Percentiles rank a stretch among this genome's conserved stretches.
Conservation (phyloP, 2,888 invertebrate genomes). For the Timema cristinae region DNA sequence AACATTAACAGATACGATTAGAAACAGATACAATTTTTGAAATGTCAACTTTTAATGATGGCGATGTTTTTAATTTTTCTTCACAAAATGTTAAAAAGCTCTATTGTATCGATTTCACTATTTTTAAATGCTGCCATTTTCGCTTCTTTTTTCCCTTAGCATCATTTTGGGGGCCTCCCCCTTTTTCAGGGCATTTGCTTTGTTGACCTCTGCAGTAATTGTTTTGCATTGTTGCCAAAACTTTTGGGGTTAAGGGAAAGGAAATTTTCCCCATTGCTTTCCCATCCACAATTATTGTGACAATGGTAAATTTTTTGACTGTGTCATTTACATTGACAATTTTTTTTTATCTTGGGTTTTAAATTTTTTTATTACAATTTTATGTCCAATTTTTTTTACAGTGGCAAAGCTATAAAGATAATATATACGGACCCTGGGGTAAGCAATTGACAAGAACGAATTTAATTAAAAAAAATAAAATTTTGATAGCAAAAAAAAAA, state of each 20-base stretch:
- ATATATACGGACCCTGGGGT: slow-evolving; percentile 85
- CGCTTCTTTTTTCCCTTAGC: slow-evolving; percentile 91
- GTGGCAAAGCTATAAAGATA: slow-evolving; percentile 78
- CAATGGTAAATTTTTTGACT: slow-evolving; percentile 44
- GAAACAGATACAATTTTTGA: slow-evolving; percentile 97
- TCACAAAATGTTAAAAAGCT: slow-evolving; percentile 79
- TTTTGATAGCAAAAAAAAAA: slow-evolving; percentile 38
- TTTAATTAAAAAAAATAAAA: slow-evolving; percentile 57
- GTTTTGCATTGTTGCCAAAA: slow-evolving; percentile 86
- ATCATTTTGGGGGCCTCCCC: slow-evolving; percentile 82
- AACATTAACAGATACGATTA: slow-evolving; percentile 92
- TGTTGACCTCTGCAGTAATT: slow-evolving; percentile 85
- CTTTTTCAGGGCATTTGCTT: slow-evolving; percentile 81
- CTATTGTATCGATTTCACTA: slow-evolving; percentile 84
- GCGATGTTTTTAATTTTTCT: slow-evolving; percentile 83
- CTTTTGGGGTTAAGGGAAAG: slow-evolving; percentile 63
- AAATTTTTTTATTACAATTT: slow-evolving; percentile 61
- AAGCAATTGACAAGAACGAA: slow-evolving; percentile 60
- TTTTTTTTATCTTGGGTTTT: slow-evolving; percentile 58
- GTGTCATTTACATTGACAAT: slow-evolving; percentile 56
- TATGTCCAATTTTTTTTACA: slow-evolving; percentile 72
- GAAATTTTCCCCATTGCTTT: slow-evolving; percentile 53
- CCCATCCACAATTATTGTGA: slow-evolving; percentile 50
- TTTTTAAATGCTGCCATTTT: slow-evolving; percentile 95
- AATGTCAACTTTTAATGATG: slow-evolving; percentile 83